phyloP scores from a whole-genome alignment of 1,140 invertebrate genomes.

The Aphaenogaster rudis region DNA sequence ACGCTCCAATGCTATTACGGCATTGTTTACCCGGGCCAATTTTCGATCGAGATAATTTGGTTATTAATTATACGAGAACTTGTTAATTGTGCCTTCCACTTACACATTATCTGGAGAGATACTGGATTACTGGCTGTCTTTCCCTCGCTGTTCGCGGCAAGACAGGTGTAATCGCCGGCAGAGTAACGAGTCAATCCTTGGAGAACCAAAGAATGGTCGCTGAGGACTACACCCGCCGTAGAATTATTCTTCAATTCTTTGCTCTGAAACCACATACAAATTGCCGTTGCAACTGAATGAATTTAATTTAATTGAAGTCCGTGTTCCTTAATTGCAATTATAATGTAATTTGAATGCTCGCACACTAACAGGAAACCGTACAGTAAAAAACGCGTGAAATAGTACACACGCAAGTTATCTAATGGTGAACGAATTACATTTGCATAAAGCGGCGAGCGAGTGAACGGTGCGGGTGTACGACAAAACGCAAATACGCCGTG shows the following conservation, averaged over 20 bases:
- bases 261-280: slow-evolving; percentile 87
- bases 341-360: slow-evolving; percentile 35
- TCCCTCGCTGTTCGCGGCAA: slow-evolving; percentile 93
- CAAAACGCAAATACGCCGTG: slow-evolving; percentile 36
- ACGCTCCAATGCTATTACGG: slow-evolving; percentile 39
- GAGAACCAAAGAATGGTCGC: slow-evolving; percentile 93
- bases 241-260: slow-evolving; percentile 93
- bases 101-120: slow-evolving; percentile 93
- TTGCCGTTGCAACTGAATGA: background rate
- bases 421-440: slow-evolving; percentile 43
- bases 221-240: slow-evolving; percentile 92
- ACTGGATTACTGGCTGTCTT: slow-evolving; percentile 93
- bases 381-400: slow-evolving; percentile 12
- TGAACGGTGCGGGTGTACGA: background rate
- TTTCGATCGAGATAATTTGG: slow-evolving; percentile 32
- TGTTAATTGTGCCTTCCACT: slow-evolving; percentile 82
- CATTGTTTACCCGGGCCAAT: slow-evolving; percentile 32
- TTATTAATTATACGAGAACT: slow-evolving; percentile 1
- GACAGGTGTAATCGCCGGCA: slow-evolving; percentile 94
- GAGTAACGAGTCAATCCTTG: slow-evolving; percentile 93
- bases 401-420: slow-evolving; percentile 29
- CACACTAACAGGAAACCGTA: background rate
- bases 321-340: slow-evolving; percentile 38
- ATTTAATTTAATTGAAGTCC: background rate
- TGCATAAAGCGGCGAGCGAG: slow-evolving; percentile 54